Base-by-base conservation (phyloP, 2,888 invertebrate species). In the Orthosia cruda region DNA sequence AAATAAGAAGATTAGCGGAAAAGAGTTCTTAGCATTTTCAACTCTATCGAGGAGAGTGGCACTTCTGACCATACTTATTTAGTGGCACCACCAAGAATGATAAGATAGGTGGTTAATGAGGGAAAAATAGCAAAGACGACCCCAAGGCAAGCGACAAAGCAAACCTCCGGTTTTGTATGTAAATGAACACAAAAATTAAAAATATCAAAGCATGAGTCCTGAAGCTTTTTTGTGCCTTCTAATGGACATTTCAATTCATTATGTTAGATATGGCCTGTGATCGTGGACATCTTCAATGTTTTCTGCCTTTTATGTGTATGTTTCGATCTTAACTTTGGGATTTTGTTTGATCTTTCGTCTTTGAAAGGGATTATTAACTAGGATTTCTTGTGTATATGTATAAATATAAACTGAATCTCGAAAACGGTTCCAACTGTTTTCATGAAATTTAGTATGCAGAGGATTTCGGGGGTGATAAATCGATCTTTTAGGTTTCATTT, bases 171-270 rank as follows among this genome's bases (percentile, higher is more conserved):
- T 87, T 88, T 86, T 88, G 77, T 86, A 88, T 88, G 81, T 79
- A 84, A 84, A 88, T 85, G 86, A 85, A 86, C 81, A 81, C 71
- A 73, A 81, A 81, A 87, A 85, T 87, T 74, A 81, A 84, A 84
- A 86, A 86, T 87, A 83, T 85, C 77, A 86, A 83, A 86, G 77
- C 55, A 59, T 74, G 15, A 57, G 57, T 71, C 74, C 71, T 61
- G 32, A 18, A 55, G 61, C 64, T 32, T 66, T n/a, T 83, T 71
- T 71, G 23, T 70, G 18, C 47, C 66, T 76, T 69, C 58, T 86
- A 79, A 84, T 75, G 77, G 71, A 74, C 68, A 20, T 77, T 79
- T 75, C 78, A 86, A 84, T 86, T 86, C 76, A 83, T 81, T 85
- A 73, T 81, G 45, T 74, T 77, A 72, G 61, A 77, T 66, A 57